Evolutionary conservation across 1,140 invertebrate species (phyloP).

Genomic region (Antheraea mylitta): DNA sequence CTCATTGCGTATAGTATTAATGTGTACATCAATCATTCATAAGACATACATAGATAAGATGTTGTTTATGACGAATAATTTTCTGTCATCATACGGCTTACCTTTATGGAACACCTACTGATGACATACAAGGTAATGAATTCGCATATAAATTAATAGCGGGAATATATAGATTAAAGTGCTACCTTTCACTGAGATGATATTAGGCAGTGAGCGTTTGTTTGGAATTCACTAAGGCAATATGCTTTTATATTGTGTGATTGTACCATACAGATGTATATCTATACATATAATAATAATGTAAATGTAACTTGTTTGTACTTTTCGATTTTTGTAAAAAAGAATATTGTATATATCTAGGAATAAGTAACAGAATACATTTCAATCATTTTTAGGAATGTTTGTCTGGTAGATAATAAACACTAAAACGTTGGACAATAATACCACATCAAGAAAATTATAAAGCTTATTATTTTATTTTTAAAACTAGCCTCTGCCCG

Average conservation of each 20-base stretch:
- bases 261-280: background rate
- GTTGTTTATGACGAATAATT: background rate
- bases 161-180: conserved; percentile 47
- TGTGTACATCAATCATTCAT: conserved; percentile 1
- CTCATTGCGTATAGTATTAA: background rate
- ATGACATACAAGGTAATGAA: conserved; percentile 31
- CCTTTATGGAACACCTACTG: background rate
- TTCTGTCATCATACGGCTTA: background rate
- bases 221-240: background rate
- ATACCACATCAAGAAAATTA: no score
- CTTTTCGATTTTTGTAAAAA: no score
- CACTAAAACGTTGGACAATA: no score
- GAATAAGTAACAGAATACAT: no score
- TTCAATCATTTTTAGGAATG: no score
- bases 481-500: no score
- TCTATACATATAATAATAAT: background rate
- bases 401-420: no score
- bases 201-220: background rate
- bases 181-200: conserved; percentile 26
- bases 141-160: conserved; percentile 53
- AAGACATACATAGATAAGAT: background rate
- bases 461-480: no score
- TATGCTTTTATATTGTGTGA: background rate
- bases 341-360: no score
- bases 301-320: no score